Evolutionary conservation across 2,113 vertebrate species (phyloP).

Genomic region (Hyperopisus bebe): DNA sequence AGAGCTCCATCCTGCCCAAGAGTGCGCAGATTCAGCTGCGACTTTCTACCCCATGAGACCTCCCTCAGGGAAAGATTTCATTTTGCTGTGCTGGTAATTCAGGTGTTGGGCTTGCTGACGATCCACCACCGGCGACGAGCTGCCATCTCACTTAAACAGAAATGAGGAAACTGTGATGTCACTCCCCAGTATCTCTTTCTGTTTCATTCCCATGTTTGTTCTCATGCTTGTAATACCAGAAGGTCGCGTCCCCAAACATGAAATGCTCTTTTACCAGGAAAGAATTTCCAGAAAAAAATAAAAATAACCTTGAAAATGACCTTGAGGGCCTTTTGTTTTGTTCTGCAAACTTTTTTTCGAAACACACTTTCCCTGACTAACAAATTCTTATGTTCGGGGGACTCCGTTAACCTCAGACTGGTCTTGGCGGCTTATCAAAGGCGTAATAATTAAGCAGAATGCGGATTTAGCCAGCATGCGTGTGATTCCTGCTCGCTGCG

Average conservation of each 20-base stretch:
- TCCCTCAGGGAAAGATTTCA: background rate
- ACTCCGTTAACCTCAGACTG: conserved; percentile 20
- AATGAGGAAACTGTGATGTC: background rate
- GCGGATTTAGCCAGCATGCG: background rate
- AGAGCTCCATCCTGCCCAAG: background rate
- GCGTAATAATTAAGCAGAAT: conserved; percentile 19
- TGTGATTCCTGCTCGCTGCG: background rate
- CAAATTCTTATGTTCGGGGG: conserved; percentile 12
- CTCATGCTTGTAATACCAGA: background rate
- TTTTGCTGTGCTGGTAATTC: background rate
- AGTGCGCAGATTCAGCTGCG: background rate
- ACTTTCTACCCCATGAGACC: background rate
- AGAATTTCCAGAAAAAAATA: background rate
- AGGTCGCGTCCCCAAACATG: background rate
- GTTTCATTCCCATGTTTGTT: background rate
- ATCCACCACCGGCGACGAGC: background rate
- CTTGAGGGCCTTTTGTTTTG: background rate
- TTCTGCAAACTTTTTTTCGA: conserved; percentile 9
- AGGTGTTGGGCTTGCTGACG: background rate
- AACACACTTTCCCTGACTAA: conserved; percentile 22
- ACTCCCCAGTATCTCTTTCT: background rate
- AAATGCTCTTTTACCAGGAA: background rate
- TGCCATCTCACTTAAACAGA: background rate
- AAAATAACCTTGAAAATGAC: background rate
- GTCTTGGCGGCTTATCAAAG: conserved; percentile 22